Conservation (phyloP, 1,140 invertebrate genomes). For the Diorhabda carinulata region DNA sequence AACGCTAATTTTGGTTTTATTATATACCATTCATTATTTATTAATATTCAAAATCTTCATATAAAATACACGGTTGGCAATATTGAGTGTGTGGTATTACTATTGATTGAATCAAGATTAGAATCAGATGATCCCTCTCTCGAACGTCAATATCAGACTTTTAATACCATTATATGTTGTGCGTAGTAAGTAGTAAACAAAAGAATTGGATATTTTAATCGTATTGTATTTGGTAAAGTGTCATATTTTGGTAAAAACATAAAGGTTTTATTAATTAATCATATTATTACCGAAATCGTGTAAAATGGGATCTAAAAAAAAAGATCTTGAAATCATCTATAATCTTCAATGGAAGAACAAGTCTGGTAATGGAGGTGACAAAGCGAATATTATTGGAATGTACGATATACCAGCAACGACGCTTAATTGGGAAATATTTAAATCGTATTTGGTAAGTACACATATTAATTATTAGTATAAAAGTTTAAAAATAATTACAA, state of each 20-base stretch:
- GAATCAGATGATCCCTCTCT: too few species aligned
- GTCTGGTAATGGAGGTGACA: constrained; percentile 37
- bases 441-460: constrained; percentile 46
- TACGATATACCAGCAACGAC: constrained; percentile 45
- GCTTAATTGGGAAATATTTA: constrained; percentile 45
- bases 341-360: constrained; percentile 47
- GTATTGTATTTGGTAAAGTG: not conserved
- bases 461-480: not conserved
- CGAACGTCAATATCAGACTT: too few species aligned
- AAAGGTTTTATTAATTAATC: too few species aligned
- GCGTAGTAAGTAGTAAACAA: not conserved
- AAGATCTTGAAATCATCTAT: constrained; percentile 44
- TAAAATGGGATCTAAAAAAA: constrained; percentile 37
- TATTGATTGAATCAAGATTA: too few species aligned
- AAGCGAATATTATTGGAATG: constrained; percentile 44
- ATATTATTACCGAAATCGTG: not conserved
- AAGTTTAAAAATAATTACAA: too few species aligned
- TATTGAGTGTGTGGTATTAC: too few species aligned
- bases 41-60: too few species aligned
- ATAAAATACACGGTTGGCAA: too few species aligned
- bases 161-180: not conserved
- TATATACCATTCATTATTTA: too few species aligned
- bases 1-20: too few species aligned
- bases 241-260: not conserved
- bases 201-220: not conserved